A percentile compares a stretch with the other conserved stretches of the same genome.
Evolutionary conservation across 2,797 vertebrate genomes (phyloP).

Genomic region (Betta splendens): DNA sequence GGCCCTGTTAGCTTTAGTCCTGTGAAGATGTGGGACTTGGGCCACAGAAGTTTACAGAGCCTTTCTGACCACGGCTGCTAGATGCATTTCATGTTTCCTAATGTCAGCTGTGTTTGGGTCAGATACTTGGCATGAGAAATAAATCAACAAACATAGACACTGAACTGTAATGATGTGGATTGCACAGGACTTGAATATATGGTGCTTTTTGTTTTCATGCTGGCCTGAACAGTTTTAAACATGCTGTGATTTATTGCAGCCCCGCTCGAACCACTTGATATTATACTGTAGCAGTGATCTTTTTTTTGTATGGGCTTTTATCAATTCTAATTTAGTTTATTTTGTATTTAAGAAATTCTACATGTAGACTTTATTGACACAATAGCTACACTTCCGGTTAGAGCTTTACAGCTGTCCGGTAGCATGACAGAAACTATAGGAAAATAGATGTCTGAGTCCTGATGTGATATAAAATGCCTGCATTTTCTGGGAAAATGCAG

Average conservation of each 20-base stretch:
- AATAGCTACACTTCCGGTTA: not conserved
- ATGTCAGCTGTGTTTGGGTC: slow-evolving; percentile 46
- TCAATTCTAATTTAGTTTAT: slow-evolving; percentile 1
- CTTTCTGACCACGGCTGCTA: slow-evolving; percentile 17
- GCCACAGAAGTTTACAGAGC: slow-evolving; percentile 31
- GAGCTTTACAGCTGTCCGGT: not conserved
- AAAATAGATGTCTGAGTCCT: too few relatives aligned
- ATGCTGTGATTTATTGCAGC: not conserved
- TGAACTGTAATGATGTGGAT: not conserved
- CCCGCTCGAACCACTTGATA: slow-evolving; percentile 1
- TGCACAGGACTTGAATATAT: slow-evolving; percentile 2
- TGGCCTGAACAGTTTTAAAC: not conserved
- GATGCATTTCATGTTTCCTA: slow-evolving; percentile 39
- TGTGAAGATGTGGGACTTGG: slow-evolving; percentile 17
- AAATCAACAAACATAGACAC: slow-evolving; percentile 9
- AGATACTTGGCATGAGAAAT: slow-evolving; percentile 18
- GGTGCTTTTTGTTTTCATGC: too few relatives aligned
- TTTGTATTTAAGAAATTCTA: not conserved
- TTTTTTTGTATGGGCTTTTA: not conserved
- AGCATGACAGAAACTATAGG: slow-evolving; percentile 23
- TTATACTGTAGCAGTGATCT: not conserved
- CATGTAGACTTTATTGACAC: slow-evolving; percentile 8
- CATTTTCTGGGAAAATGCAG: too few relatives aligned
- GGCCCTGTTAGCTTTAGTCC: slow-evolving; percentile 42
- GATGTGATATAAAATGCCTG: too few relatives aligned